A percentile compares a stretch with the other conserved stretches of the same genome.
Conservation (phyloP, 2,888 invertebrate species). For the Drosophila anceps region DNA sequence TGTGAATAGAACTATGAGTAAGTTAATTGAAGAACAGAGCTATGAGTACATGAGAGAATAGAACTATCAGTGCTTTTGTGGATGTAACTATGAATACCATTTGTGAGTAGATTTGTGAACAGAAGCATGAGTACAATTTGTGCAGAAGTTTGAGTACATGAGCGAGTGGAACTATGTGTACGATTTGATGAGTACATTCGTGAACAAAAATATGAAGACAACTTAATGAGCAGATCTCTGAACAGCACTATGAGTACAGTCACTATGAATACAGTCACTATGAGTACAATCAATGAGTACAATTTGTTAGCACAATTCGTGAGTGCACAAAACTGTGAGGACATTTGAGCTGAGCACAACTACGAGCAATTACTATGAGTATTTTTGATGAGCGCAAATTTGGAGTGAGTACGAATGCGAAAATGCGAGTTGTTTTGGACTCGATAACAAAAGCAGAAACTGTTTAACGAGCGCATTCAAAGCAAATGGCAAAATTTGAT, state of each 20-base stretch:
- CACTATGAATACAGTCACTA: neutral
- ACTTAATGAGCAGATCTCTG: neutral
- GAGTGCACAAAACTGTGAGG: neutral
- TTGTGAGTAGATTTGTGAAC: neutral
- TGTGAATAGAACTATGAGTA: neutral
- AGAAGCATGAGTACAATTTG: neutral
- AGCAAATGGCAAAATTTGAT: slow-evolving; percentile 22
- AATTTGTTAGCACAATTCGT: neutral
- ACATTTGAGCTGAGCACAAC: neutral
- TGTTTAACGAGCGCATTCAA: slow-evolving; percentile 42
- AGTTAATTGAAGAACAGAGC: too few relatives aligned
- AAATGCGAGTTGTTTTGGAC: slow-evolving; percentile 13
- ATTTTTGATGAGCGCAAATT: slow-evolving; percentile 1
- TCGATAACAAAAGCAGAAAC: slow-evolving; percentile 25
- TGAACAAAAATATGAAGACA: neutral
- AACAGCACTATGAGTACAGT: neutral
- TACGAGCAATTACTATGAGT: slow-evolving; percentile 3
- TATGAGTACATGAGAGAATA: neutral
- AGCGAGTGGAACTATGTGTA: neutral
- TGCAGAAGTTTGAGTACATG: neutral
- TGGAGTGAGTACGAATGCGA: slow-evolving; percentile 9
- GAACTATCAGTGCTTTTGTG: slow-evolving; percentile 1
- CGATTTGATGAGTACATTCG: neutral
- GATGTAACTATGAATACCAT: neutral
- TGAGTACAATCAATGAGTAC: slow-evolving; percentile 7